Evolutionary conservation across 2,888 invertebrate genomes (phyloP).

Genomic region (Helicoverpa assulta): DNA sequence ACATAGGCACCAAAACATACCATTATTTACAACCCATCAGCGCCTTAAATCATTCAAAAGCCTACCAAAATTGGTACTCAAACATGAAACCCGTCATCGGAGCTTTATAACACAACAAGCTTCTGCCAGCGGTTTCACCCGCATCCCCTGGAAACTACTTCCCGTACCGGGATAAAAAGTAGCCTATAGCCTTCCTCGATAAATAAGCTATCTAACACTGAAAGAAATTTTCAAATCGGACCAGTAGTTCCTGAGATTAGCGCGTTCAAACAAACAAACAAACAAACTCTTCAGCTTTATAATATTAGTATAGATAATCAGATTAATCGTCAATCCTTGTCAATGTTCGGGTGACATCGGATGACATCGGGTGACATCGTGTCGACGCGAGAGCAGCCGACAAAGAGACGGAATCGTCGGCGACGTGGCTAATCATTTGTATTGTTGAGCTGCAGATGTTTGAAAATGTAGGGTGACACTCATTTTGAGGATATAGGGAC

Average conservation of each 20-base stretch:
- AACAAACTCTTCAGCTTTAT: too few species aligned
- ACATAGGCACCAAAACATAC: neutral
- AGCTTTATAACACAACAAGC: constrained; percentile 35
- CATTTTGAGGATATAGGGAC: neutral
- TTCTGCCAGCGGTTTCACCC: too few species aligned
- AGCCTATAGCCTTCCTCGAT: too few species aligned
- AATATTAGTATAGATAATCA: too few species aligned
- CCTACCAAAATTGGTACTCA: constrained; percentile 11
- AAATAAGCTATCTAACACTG: too few species aligned
- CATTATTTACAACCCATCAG: neutral
- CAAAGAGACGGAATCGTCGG: constrained; percentile 69
- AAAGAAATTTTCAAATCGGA: too few species aligned
- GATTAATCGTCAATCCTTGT: constrained; percentile 57
- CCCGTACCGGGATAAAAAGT: too few species aligned
- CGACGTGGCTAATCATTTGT: constrained; percentile 83
- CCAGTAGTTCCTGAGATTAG: too few species aligned
- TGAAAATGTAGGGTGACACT: constrained; percentile 65
- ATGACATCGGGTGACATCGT: constrained; percentile 53
- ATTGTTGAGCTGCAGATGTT: constrained; percentile 84
- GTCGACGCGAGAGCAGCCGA: constrained; percentile 58
- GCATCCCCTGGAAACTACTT: too few species aligned
- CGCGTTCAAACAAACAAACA: too few species aligned
- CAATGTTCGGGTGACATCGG: constrained; percentile 40
- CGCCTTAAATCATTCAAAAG: neutral
- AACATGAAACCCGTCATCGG: constrained; percentile 26